Evolutionary conservation across 2,113 vertebrate species (phyloP), one percentile per base, ranked within the genome.

Genomic region (Rhea americana): DNA sequence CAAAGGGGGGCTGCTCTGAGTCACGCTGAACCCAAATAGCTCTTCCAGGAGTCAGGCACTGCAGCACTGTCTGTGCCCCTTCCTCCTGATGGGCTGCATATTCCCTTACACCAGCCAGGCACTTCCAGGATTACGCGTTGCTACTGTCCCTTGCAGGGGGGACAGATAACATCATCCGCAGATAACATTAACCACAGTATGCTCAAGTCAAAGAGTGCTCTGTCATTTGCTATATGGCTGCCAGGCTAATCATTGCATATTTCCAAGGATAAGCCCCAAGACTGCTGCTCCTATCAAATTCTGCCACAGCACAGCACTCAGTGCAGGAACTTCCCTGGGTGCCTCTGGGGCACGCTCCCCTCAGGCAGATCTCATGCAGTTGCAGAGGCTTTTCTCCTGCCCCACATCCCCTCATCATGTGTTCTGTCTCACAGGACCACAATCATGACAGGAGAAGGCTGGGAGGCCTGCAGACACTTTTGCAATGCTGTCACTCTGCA

Each of bases 131-230:
- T 2, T 0, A 8, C 3, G 11, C 35, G 9, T 1, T 6, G 7
- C 56, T 79, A 55, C 17, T 28, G 18, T 17, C 37, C 41, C 17
- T 59, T 61, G 50, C 56, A 11, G 35, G 35, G 35, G 35, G 35
- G 35, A 35, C 35, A 35, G 35, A 35, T 35, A 28, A 18, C 48
- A 25, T 3, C 7, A 51, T 5, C 14, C 63, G 59, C 9, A 43
- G 14, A 48, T 1, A 35, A 53, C 48, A 68, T n/a, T 88, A 84
- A 0, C 70, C 2, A 7, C 22, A 61, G 55, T 0, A 1, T 2
- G 43, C 25, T 58, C 45, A 17, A 2, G 17, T 45, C 39, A 58
- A 65, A 41, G 11, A 70, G 1, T 25, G 13, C 50, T 39, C 74
- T 66, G 50, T n/a, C 53, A 28, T 11, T 50, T 48, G 37, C 91